Conservation (phyloP, 30 jellyfish, hydroid and myxozoan genomes). For the Aurelia sp. region DNA sequence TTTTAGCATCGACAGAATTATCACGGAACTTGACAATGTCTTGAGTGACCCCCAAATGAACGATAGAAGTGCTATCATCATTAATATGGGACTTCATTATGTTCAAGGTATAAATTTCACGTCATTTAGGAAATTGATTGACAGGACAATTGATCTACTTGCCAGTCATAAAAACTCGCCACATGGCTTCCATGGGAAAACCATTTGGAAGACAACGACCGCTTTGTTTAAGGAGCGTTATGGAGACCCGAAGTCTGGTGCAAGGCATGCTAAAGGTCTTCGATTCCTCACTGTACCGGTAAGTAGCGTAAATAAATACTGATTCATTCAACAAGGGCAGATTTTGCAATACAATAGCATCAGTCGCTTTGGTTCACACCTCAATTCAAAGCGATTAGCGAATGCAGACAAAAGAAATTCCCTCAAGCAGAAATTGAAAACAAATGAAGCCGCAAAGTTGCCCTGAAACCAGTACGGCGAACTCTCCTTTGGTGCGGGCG, state of each 20-base stretch:
- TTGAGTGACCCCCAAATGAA: slow-evolving; percentile 69
- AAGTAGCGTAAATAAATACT: not conserved
- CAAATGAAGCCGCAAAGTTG: too few species aligned
- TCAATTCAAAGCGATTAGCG: too few species aligned
- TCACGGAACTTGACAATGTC: slow-evolving; percentile 78
- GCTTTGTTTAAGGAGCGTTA: slow-evolving; percentile 91
- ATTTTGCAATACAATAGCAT: too few species aligned
- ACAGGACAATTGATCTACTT: slow-evolving; percentile 70
- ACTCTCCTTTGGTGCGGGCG: too few species aligned
- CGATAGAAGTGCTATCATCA: slow-evolving; percentile 78
- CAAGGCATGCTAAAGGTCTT: slow-evolving; percentile 87
- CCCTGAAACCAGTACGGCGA: too few species aligned
- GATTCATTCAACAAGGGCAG: too few species aligned
- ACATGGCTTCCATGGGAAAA: slow-evolving; percentile 78
- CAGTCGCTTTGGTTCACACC: too few species aligned
- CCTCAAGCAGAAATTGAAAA: too few species aligned
- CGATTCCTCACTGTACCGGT: slow-evolving; percentile 97
- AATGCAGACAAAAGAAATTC: too few species aligned
- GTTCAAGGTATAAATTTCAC: slow-evolving; percentile 77
- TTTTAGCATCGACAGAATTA: slow-evolving; percentile 80
- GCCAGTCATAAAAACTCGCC: slow-evolving; percentile 72
- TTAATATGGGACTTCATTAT: slow-evolving; percentile 94
- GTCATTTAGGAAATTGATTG: slow-evolving; percentile 52
- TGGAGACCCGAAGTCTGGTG: slow-evolving; percentile 90
- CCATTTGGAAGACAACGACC: slow-evolving; percentile 98